Percentiles rank a stretch among this genome's conserved stretches.
These are phyloP conservation scores for Drosophila murphyi DNA, from an alignment of 1,140 invertebrate species.

Conservation along the genomic window DNA sequence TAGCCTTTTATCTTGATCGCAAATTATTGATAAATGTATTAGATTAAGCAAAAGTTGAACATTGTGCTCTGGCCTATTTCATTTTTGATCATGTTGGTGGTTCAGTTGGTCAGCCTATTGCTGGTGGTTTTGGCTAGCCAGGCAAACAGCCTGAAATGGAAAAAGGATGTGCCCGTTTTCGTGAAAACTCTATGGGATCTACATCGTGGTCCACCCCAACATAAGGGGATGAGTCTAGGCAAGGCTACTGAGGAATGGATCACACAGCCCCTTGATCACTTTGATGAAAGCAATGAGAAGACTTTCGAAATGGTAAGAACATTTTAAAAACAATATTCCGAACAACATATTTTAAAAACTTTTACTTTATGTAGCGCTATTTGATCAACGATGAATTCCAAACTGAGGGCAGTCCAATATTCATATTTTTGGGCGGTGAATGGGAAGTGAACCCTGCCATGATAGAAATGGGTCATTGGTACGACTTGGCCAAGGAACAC, in stretches of 20 bases:
- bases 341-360: background rate
- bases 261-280: constrained; percentile 88
- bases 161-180: constrained; percentile 59
- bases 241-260: constrained; percentile 64
- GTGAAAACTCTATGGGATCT: constrained; percentile 62
- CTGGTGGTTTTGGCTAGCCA: constrained; percentile 37
- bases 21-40: constrained; percentile 38
- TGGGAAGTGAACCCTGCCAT: constrained; percentile 85
- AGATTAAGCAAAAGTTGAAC: constrained; percentile 38
- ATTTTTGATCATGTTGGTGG: constrained; percentile 57
- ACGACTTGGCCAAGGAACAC: constrained; percentile 86
- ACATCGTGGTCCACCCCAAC: constrained; percentile 64
- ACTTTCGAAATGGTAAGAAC: constrained; percentile 87
- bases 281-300: constrained; percentile 87
- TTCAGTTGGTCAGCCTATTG: constrained; percentile 55
- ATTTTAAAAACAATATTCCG: background rate
- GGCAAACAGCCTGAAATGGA: constrained; percentile 17
- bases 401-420: constrained; percentile 86
- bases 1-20: constrained; percentile 45
- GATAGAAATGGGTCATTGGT: constrained; percentile 85
- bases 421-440: constrained; percentile 90
- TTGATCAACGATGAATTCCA: constrained; percentile 78
- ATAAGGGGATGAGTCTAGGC: constrained; percentile 7
- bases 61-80: constrained; percentile 24
- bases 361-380: constrained; percentile 58